Evolutionary conservation across 2,797 vertebrate species (phyloP).

Genomic region (Emys orbicularis): DNA sequence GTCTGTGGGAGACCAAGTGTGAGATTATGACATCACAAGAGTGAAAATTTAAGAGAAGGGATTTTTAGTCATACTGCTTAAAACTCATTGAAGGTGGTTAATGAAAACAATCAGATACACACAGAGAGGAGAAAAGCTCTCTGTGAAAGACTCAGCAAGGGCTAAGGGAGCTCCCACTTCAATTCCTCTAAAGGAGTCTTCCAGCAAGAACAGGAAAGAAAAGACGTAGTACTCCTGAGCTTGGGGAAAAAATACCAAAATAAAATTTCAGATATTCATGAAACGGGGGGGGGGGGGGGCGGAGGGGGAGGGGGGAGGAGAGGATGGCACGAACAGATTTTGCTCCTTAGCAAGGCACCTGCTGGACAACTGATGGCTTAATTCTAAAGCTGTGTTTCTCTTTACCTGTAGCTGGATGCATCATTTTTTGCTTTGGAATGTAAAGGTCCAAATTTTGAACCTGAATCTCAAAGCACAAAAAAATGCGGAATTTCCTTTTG

Average conservation of each 20-base stretch:
- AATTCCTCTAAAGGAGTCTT: neutral
- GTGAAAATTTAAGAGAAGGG: neutral
- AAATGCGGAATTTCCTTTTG: neutral
- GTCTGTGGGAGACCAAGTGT: no score
- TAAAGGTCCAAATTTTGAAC: neutral
- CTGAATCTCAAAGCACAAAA: neutral
- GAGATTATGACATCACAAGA: neutral
- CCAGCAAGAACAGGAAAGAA: neutral
- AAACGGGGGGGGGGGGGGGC: neutral
- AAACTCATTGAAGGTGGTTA: neutral
- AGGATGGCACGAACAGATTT: neutral
- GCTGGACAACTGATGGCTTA: neutral
- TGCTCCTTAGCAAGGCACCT: neutral
- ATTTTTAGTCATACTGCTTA: neutral
- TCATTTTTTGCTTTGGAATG: neutral
- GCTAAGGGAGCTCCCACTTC: neutral
- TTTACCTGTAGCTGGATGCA: neutral
- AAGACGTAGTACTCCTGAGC: neutral
- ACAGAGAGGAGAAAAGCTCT: neutral
- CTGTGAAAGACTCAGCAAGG: neutral
- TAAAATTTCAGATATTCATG: neutral
- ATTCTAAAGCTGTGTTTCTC: neutral
- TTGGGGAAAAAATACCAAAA: neutral
- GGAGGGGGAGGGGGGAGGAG: rapidly evolving
- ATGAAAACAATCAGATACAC: neutral